Evolutionary conservation across 1,140 invertebrate species (phyloP).

Genomic region (Heliconius hewitsoni): DNA sequence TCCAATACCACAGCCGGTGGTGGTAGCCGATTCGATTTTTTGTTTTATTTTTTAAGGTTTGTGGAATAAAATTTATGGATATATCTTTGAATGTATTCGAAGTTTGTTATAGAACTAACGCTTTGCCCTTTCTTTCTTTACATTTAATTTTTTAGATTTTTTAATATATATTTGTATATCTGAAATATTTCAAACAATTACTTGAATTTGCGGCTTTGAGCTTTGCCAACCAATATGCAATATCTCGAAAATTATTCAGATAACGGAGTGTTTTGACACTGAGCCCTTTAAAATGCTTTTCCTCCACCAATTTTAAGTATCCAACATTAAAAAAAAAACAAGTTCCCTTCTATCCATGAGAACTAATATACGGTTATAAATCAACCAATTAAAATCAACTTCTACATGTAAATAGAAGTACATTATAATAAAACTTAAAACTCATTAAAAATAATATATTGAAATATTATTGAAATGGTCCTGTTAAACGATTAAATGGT

Average conservation of each 20-base stretch:
- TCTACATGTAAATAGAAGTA: not conserved
- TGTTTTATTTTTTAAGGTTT: not conserved
- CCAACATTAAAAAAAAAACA: not conserved
- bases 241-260: not conserved
- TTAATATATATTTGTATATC: not conserved
- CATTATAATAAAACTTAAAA: not conserved
- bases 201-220: not conserved
- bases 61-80: not conserved
- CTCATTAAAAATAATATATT: slow-evolving; percentile 5
- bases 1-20: slow-evolving; percentile 19
- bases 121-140: too few species aligned
- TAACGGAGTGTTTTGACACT: not conserved
- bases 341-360: not conserved
- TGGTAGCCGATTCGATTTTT: not conserved
- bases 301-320: too few species aligned
- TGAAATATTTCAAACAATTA: not conserved
- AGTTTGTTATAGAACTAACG: too few species aligned
- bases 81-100: too few species aligned
- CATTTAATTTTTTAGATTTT: too few species aligned
- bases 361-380: not conserved
- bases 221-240: not conserved
- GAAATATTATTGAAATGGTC: not conserved
- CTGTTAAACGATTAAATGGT: not conserved
- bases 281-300: too few species aligned
- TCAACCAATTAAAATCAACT: not conserved